phyloP scores from a whole-genome alignment of 2,797 vertebrate species.

The Sebastes taczanowskii region DNA sequence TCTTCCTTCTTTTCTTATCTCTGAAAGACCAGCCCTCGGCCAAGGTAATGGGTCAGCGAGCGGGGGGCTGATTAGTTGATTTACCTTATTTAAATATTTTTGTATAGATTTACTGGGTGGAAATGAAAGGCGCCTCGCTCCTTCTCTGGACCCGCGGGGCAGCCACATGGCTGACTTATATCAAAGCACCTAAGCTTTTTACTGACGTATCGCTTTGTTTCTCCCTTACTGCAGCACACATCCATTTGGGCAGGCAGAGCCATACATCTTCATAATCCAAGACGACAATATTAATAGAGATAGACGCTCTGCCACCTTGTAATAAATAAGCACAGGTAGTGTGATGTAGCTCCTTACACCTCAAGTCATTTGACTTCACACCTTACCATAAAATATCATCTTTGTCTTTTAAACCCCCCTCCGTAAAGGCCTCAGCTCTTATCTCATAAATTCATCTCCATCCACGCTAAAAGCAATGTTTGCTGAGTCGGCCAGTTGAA shows the following conservation, averaged over 20 bases:
- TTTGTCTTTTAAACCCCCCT: background rate
- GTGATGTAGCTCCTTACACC: constrained; percentile 14
- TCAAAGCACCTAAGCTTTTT: constrained; percentile 44
- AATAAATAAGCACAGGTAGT: constrained; percentile 58
- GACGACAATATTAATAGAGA: constrained; percentile 64
- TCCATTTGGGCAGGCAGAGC: constrained; percentile 22
- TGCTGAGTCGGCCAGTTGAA: constrained; percentile 39
- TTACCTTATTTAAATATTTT: constrained; percentile 78
- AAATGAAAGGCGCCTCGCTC: constrained; percentile 62
- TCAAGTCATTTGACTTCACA: constrained; percentile 3
- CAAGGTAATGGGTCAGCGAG: constrained; percentile 77
- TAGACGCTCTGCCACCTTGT: constrained; percentile 22
- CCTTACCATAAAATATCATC: background rate
- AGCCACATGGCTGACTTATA: constrained; percentile 42
- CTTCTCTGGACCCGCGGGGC: constrained; percentile 18
- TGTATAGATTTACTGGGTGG: constrained; percentile 69
- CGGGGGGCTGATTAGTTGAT: constrained; percentile 74
- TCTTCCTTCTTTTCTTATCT: constrained; percentile 82
- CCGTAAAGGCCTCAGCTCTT: constrained; percentile 8
- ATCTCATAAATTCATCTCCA: constrained; percentile 22
- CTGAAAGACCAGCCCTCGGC: constrained; percentile 74
- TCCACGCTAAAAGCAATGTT: constrained; percentile 36
- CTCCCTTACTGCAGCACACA: constrained; percentile 34
- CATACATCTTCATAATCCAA: constrained; percentile 60
- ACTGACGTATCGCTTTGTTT: constrained; percentile 52